Base-by-base conservation (phyloP, 2,797 vertebrate genomes). In the Okamejei kenojei region DNA sequence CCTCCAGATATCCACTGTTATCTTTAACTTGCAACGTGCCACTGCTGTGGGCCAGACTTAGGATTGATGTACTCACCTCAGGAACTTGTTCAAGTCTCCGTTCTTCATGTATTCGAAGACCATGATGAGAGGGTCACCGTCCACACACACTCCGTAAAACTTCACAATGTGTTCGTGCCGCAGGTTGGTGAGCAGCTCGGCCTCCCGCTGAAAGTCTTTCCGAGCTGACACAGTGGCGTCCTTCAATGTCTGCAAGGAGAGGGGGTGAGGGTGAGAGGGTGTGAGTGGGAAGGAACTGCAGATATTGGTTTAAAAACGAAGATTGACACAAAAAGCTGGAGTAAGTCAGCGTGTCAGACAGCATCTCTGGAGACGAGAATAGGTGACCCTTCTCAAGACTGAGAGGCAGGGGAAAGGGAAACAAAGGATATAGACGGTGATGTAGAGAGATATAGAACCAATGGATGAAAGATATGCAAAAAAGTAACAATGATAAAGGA, bases 71-170 rank as follows among this genome's bases (percentile, higher is more conserved):
- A 61, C 94, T 0, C 94, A 99, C 99, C 99, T 98, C 94, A 99
- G 97, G 95, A 99, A 99, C 94, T 99, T 99, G 95, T 99, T 99
- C 94, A 99, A 98, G 95, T 99, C 99, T 7, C 99, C 99, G 0
- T 99, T 98, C 95, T 99, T 99, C 99, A 99, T 99, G 96, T 99
- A 99, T 94, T 99, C 99, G 0, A 99, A 99, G 94, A 99, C 98
- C 98, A 99, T 99, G 95, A 99, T 99, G 95, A 99, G 98, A 0
- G 98, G 99, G 93, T 99, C 98, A 0, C 98, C 99, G 0, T 99
- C 99, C 0, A 99, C 98, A 0, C 99, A 99, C 93, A 99, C 98
- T 0, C 99, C 99, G 0, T 99, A 99, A 94, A 99, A 99, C 93
- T 98, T 99, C 93, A 99, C 99, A 0, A 99, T 99, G 96, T 99